These are phyloP conservation scores for Peromyscus attwateri DNA, from an alignment of 2,797 vertebrate species.

Conservation along the genomic window DNA sequence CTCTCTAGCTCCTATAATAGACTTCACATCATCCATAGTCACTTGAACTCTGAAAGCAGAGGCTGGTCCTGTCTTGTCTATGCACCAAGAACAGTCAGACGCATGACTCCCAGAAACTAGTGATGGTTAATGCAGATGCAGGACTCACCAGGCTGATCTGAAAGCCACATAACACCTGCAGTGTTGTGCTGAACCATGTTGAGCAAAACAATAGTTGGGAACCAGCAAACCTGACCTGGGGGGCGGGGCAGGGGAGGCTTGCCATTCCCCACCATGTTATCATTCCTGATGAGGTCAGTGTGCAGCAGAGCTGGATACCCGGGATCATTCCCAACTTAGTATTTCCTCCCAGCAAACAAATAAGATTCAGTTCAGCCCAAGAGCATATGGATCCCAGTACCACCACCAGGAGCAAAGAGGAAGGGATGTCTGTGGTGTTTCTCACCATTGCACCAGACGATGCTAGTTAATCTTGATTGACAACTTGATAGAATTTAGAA, in stretches of 20 bases:
- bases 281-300: accelerated
- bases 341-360: too few species aligned
- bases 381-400: not conserved
- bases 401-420: not conserved
- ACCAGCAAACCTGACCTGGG: too few species aligned
- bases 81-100: not conserved
- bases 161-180: too few species aligned
- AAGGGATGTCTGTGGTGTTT: not conserved
- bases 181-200: too few species aligned
- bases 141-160: too few species aligned
- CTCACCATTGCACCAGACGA: not conserved
- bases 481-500: not conserved
- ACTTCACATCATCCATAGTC: too few species aligned
- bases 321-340: accelerated
- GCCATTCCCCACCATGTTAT: not conserved
- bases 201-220: not conserved
- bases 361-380: accelerated
- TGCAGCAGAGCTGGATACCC: accelerated
- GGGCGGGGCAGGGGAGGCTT: too few species aligned
- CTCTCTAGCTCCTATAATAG: not conserved
- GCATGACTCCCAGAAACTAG: not conserved
- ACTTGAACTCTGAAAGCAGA: not conserved
- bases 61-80: accelerated
- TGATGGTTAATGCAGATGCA: not conserved
- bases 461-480: not conserved